Conservation (phyloP, 2,797 vertebrate species). For the Gymnopithys bicolor region DNA sequence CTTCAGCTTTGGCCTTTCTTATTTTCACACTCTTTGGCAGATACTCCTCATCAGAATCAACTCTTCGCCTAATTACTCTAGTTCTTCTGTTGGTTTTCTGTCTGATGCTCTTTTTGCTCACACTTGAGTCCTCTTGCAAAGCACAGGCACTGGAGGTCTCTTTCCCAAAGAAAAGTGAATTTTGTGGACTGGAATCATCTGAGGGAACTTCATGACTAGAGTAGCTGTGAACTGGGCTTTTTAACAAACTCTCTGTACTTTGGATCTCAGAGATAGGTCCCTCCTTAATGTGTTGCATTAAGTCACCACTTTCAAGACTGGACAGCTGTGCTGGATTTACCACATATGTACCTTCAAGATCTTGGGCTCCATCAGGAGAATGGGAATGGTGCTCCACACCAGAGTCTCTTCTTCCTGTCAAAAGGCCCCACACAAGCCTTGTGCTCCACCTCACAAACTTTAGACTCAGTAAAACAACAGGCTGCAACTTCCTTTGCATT, state of each 20-base stretch:
- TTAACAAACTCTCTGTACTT: background rate
- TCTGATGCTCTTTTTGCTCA: background rate
- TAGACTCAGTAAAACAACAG: background rate
- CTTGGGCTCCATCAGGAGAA: background rate
- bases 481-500: background rate
- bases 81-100: conserved; percentile 16
- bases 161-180: background rate
- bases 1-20: background rate
- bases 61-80: background rate
- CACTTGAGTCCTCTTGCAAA: background rate
- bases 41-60: background rate
- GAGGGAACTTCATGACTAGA: background rate
- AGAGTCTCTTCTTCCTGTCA: background rate
- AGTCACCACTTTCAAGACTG: background rate
- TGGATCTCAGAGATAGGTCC: background rate
- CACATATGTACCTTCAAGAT: background rate
- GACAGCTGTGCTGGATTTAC: background rate
- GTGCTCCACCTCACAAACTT: background rate
- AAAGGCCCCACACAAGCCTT: background rate
- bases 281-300: background rate
- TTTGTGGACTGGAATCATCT: background rate
- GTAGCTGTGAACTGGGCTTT: background rate
- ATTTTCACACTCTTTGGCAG: background rate
- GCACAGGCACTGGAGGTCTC: background rate
- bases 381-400: background rate